Base-by-base conservation (phyloP, 2,888 invertebrate species). In the Diabrotica balteata region DNA sequence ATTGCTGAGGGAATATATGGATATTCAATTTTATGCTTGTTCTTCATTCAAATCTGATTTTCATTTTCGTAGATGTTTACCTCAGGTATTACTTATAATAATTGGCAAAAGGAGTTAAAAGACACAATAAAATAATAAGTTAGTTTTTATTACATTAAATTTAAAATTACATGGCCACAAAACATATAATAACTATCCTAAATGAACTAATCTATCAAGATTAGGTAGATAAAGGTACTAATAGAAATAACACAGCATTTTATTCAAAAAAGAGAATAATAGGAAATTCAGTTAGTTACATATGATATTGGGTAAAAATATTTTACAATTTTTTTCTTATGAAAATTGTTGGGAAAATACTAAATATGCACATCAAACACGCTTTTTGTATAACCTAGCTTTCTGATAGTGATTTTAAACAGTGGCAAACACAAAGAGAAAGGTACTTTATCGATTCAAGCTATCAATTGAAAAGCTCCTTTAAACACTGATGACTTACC, bases 141-240 rank as follows among this genome's bases (percentile, higher is more conserved):
- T 82, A 83, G 79, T 81, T 81, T 84, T 84, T 84, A 84, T 84
- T 84, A 84, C 84, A 83, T 83, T 84, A 84, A 84, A 84, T 83
- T 84, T 84, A 84, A 84, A 84, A 84, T 84, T 84, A 84, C 84
- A 84, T 84, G 84, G 84, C 84, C 84, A 84, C 84, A 84, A 84
- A 84, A 84, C 83, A 84, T 83, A 83, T 82, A 83, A 80, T 80
- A 76, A 80, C 82, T 81, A 81, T 76, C 77, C 80, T 81, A 80
- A 76, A 76, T 78, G 79, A 74, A 79, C 78, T 79, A 77, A 74
- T 77, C 75, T 75, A 71, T 76, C 59, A 73, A 75, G 70, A 77
- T 74, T 73, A 72, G 71, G 73, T 70, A 71, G 62, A 55, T 67
- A 63, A 68, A 68, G 71, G 71, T 72, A 72, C 70, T 68, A 72